Evolutionary conservation across 2,888 invertebrate genomes (phyloP).

Genomic region (Cetonia aurata): DNA sequence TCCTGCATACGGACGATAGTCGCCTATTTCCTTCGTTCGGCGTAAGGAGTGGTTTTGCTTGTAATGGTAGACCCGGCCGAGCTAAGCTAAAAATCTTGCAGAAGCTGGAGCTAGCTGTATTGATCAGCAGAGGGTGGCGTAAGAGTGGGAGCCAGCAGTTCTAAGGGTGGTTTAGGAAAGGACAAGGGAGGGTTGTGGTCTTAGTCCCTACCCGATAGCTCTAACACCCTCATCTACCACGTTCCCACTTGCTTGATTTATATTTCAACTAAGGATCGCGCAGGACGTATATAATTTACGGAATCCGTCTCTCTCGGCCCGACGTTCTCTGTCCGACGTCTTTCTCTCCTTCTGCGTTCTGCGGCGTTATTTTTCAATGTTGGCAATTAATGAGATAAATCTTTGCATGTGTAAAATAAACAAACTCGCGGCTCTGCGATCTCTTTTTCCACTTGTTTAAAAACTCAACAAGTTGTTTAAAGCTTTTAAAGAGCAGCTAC

Average conservation of each 20-base stretch:
- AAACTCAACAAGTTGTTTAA: slow-evolving; percentile 46
- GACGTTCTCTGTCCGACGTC: slow-evolving; percentile 18
- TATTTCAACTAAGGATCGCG: slow-evolving; percentile 48
- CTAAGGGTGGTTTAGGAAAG: slow-evolving; percentile 66
- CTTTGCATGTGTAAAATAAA: slow-evolving; percentile 42
- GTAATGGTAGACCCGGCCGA: slow-evolving; percentile 64
- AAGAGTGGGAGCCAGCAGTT: slow-evolving; percentile 57
- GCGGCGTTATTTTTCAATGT: slow-evolving; percentile 44
- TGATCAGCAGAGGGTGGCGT: slow-evolving; percentile 63
- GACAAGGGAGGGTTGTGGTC: slow-evolving; percentile 67
- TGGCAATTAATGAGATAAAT: slow-evolving; percentile 46
- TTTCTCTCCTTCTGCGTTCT: slow-evolving; percentile 17
- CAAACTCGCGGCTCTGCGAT: slow-evolving; percentile 36
- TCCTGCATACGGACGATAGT: slow-evolving; percentile 58
- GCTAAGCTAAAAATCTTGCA: slow-evolving; percentile 69
- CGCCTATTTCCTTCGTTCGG: slow-evolving; percentile 60
- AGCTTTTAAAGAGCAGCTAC: slow-evolving; percentile 33
- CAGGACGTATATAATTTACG: slow-evolving; percentile 39
- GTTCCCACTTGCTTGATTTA: slow-evolving; percentile 54
- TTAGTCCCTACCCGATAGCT: slow-evolving; percentile 64
- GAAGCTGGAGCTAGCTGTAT: slow-evolving; percentile 67
- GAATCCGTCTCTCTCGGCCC: slow-evolving; percentile 12
- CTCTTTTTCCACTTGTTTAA: slow-evolving; percentile 43
- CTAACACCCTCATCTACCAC: slow-evolving; percentile 61
- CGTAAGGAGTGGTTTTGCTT: slow-evolving; percentile 66